Conservation (phyloP, 2,888 invertebrate genomes). For the Diloba caeruleocephala region DNA sequence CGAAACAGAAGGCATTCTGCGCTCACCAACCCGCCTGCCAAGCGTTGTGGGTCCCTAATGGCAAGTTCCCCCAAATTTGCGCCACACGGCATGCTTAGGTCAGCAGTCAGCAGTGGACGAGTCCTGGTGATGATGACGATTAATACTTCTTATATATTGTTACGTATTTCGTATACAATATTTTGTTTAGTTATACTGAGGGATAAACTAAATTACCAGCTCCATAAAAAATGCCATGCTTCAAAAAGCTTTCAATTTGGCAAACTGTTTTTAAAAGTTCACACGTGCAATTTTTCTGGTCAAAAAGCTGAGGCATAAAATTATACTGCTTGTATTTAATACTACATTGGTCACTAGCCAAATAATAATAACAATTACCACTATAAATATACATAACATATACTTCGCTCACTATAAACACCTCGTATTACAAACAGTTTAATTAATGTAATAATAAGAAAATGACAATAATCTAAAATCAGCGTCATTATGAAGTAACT, state of each 20-base stretch:
- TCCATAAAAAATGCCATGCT: slow-evolving; percentile 25
- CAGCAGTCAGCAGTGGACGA: too few relatives aligned
- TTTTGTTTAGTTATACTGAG: slow-evolving; percentile 9
- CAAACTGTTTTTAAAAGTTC: slow-evolving; percentile 32
- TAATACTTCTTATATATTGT: too few relatives aligned
- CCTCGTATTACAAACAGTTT: slow-evolving; percentile 1
- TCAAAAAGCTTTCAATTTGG: slow-evolving; percentile 49
- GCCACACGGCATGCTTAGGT: too few relatives aligned
- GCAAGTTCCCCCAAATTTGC: too few relatives aligned
- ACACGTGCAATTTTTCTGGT: slow-evolving; percentile 13
- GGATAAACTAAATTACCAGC: slow-evolving; percentile 19
- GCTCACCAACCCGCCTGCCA: too few relatives aligned
- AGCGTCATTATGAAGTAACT: slow-evolving; percentile 12
- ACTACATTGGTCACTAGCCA: slow-evolving; percentile 42
- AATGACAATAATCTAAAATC: not conserved
- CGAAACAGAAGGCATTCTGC: too few relatives aligned
- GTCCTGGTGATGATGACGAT: too few relatives aligned
- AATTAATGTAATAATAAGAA: not conserved
- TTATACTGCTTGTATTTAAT: slow-evolving; percentile 29
- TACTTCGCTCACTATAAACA: not conserved
- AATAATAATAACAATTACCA: slow-evolving; percentile 28
- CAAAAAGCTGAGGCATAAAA: slow-evolving; percentile 9
- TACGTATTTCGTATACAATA: too few relatives aligned
- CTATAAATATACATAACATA: slow-evolving; percentile 5
- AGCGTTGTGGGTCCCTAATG: too few relatives aligned